Evolutionary conservation across 2,888 invertebrate genomes (phyloP).

Genomic region (Idaea biselata): DNA sequence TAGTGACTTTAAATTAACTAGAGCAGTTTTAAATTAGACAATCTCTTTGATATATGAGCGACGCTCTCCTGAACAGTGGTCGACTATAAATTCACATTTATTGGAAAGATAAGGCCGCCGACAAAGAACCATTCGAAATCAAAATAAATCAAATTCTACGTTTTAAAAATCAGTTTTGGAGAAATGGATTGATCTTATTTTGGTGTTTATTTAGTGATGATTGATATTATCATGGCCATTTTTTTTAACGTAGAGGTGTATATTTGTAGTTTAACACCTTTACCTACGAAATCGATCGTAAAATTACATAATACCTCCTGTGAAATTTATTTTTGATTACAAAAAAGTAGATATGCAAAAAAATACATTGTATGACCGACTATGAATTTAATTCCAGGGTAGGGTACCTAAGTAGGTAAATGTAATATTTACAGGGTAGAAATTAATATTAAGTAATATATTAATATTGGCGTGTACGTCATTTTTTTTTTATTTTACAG

Average conservation of each 20-base stretch:
- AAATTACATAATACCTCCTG: too few species aligned
- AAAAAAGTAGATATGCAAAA: too few species aligned
- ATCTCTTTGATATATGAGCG: slow-evolving; percentile 68
- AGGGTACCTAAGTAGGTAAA: too few species aligned
- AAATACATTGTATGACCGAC: too few species aligned
- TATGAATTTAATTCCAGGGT: too few species aligned
- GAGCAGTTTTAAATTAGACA: slow-evolving; percentile 72
- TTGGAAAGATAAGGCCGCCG: slow-evolving; percentile 70
- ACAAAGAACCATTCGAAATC: slow-evolving; percentile 58
- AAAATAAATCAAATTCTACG: slow-evolving; percentile 60
- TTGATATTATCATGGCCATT: neutral
- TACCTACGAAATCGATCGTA: too few species aligned
- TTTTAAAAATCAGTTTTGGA: slow-evolving; percentile 50
- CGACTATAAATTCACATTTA: slow-evolving; percentile 70
- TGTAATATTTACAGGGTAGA: too few species aligned
- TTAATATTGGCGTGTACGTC: too few species aligned
- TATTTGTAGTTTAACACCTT: too few species aligned
- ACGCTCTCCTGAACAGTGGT: slow-evolving; percentile 57
- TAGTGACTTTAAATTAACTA: slow-evolving; percentile 40
- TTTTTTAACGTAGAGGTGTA: neutral
- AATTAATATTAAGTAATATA: too few species aligned
- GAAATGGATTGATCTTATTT: slow-evolving; percentile 19
- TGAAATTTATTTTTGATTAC: too few species aligned
- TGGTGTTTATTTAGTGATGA: slow-evolving; percentile 9
- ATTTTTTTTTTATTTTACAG: too few species aligned